A percentile compares a stretch with the other conserved stretches of the same genome.
Evolutionary conservation across 2,888 invertebrate species (phyloP).

Genomic region (Byasa hedistus): DNA sequence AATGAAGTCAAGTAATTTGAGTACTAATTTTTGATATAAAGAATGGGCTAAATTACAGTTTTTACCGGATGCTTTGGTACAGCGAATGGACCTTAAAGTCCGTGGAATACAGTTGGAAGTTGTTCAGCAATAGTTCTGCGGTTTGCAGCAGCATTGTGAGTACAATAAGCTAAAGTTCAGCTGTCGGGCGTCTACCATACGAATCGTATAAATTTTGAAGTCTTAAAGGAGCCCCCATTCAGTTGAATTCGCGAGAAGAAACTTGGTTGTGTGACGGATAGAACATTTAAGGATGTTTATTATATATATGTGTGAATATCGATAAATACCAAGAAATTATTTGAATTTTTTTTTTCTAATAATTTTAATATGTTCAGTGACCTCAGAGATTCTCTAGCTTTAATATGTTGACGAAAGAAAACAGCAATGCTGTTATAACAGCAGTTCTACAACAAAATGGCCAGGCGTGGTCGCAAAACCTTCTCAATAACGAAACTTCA

Average conservation of each 20-base stretch:
- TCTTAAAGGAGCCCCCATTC: slow-evolving; percentile 61
- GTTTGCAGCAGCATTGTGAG: slow-evolving; percentile 36
- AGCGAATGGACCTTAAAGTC: neutral
- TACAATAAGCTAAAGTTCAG: slow-evolving; percentile 60
- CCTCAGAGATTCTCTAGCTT: too few relatives aligned
- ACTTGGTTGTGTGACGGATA: slow-evolving; percentile 67
- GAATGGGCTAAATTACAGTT: slow-evolving; percentile 36
- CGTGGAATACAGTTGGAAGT: slow-evolving; percentile 29
- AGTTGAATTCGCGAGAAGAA: slow-evolving; percentile 67
- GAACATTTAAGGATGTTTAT: slow-evolving; percentile 44
- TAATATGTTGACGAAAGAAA: too few relatives aligned
- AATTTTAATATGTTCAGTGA: too few relatives aligned
- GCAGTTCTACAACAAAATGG: too few relatives aligned
- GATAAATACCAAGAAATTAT: too few relatives aligned
- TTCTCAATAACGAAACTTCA: too few relatives aligned
- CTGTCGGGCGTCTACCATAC: slow-evolving; percentile 66
- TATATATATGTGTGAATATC: too few relatives aligned
- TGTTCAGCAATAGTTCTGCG: slow-evolving; percentile 11
- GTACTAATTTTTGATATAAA: slow-evolving; percentile 56
- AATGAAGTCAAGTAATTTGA: slow-evolving; percentile 70
- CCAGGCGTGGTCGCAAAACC: too few relatives aligned
- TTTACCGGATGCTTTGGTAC: slow-evolving; percentile 12
- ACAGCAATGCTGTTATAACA: too few relatives aligned
- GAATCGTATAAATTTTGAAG: slow-evolving; percentile 64
- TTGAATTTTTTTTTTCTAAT: too few relatives aligned